phyloP scores from a whole-genome alignment of 2,113 vertebrate genomes.

The Planiliza haematocheilus region DNA sequence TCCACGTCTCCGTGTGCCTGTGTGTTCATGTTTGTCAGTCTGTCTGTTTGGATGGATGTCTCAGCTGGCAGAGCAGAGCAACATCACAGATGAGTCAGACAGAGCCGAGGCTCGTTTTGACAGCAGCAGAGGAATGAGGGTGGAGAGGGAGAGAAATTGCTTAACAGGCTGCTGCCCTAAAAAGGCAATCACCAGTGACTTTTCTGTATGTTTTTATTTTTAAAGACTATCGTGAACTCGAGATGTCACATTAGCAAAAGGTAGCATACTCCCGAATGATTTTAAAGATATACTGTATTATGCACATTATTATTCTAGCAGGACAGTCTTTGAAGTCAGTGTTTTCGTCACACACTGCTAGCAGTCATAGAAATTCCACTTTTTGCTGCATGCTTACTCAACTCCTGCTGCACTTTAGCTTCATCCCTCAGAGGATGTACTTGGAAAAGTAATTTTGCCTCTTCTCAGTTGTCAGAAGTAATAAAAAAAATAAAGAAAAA shows the following conservation, averaged over 20 bases:
- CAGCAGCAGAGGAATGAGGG: slow-evolving; percentile 31
- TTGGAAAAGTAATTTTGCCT: slow-evolving; percentile 53
- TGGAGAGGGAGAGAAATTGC: slow-evolving; percentile 24
- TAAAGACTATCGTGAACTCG: slow-evolving; percentile 6
- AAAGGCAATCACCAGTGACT: slow-evolving; percentile 33
- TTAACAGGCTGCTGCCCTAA: slow-evolving; percentile 37
- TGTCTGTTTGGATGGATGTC: slow-evolving; percentile 59
- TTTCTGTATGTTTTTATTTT: slow-evolving; percentile 5
- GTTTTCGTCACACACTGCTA: slow-evolving; percentile 19
- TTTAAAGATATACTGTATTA: not conserved
- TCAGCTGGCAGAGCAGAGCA: slow-evolving; percentile 61
- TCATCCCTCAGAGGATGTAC: slow-evolving; percentile 47
- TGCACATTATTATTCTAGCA: not conserved
- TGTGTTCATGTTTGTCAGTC: slow-evolving; percentile 53
- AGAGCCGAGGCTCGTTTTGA: slow-evolving; percentile 63
- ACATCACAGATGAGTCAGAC: slow-evolving; percentile 71
- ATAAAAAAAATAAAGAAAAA: slow-evolving; percentile 54
- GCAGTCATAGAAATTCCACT: slow-evolving; percentile 35
- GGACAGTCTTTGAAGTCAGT: slow-evolving; percentile 8
- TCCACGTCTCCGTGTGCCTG: slow-evolving; percentile 22
- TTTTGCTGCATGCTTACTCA: slow-evolving; percentile 40
- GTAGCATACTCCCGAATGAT: not conserved
- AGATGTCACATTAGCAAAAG: slow-evolving; percentile 17
- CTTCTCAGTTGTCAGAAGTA: slow-evolving; percentile 52
- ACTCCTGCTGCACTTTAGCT: slow-evolving; percentile 51